These are phyloP conservation scores for Patiria miniata DNA, from an alignment of 35 echinoderm and acorn worm species.

Conservation along the genomic window DNA sequence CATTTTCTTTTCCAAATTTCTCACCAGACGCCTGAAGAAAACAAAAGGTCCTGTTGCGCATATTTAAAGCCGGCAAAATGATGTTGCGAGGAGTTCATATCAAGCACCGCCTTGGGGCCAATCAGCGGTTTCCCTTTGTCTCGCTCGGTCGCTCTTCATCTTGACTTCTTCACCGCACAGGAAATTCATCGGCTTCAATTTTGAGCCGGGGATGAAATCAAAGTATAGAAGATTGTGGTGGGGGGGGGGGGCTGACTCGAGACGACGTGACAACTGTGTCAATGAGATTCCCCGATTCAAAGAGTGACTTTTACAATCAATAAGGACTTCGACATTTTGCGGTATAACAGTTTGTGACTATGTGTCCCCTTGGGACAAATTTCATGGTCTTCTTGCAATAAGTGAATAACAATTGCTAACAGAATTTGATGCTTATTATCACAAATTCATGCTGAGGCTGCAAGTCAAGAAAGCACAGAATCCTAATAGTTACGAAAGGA, in stretches of 20 bases:
- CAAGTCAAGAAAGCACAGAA: no score
- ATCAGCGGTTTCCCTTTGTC: background rate
- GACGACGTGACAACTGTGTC: constrained; percentile 9
- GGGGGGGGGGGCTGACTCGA: background rate
- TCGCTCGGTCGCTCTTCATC: background rate
- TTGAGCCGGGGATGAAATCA: background rate
- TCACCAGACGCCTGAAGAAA: no score
- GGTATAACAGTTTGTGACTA: no score
- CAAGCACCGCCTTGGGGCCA: background rate
- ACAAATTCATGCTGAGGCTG: no score
- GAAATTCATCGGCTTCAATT: background rate
- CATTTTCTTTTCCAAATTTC: no score
- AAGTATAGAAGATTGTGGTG: background rate
- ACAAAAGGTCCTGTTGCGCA: no score
- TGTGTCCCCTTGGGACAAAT: no score
- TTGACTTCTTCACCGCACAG: background rate
- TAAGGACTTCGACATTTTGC: background rate
- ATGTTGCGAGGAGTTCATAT: background rate
- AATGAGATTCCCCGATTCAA: background rate
- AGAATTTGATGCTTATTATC: no score
- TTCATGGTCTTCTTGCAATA: background rate
- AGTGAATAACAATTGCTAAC: no score
- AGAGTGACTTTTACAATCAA: background rate
- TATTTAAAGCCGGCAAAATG: no score
- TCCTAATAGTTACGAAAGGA: no score